Percentiles rank a stretch among this genome's conserved stretches.
Conservation (phyloP, 2,888 invertebrate species). For the Isoperla grammatica region DNA sequence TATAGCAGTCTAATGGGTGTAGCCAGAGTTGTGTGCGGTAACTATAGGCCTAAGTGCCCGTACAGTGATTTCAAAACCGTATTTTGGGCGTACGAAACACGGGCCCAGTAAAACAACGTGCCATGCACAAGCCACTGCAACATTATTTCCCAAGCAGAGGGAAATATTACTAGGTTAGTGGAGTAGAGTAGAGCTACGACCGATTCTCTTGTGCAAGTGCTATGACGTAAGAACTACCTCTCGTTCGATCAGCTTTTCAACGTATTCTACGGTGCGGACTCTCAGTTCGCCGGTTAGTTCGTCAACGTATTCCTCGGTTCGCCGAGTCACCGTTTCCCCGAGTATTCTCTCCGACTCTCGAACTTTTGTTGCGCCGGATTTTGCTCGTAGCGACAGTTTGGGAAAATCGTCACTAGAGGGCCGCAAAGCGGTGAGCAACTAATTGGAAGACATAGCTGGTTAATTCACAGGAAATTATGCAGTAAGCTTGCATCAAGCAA, state of each 20-base stretch:
- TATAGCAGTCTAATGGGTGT: too few relatives aligned
- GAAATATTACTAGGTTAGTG: background rate
- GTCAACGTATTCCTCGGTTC: constrained; percentile 84
- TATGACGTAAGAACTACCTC: constrained; percentile 59
- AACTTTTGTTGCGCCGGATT: constrained; percentile 75
- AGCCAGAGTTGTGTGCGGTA: too few relatives aligned
- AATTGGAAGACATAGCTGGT: constrained; percentile 23
- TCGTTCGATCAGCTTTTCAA: constrained; percentile 92
- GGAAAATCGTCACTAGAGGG: constrained; percentile 66
- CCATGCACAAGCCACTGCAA: too few relatives aligned
- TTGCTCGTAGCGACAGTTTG: constrained; percentile 82
- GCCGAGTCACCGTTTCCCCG: constrained; percentile 78
- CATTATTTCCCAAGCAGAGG: too few relatives aligned
- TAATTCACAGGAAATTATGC: background rate
- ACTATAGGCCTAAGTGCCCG: too few relatives aligned
- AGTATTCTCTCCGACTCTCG: constrained; percentile 86
- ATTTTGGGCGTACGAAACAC: too few relatives aligned
- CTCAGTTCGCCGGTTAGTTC: constrained; percentile 78
- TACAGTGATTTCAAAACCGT: too few relatives aligned
- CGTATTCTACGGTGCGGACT: constrained; percentile 87
- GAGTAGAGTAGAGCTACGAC: background rate
- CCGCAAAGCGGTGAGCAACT: constrained; percentile 41
- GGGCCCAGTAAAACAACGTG: too few relatives aligned
- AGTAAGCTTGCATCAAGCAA: too few relatives aligned
- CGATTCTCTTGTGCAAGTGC: background rate